These are phyloP conservation scores for Epinephelus fuscoguttatus DNA, from an alignment of 2,113 vertebrate species.

Conservation along the genomic window DNA sequence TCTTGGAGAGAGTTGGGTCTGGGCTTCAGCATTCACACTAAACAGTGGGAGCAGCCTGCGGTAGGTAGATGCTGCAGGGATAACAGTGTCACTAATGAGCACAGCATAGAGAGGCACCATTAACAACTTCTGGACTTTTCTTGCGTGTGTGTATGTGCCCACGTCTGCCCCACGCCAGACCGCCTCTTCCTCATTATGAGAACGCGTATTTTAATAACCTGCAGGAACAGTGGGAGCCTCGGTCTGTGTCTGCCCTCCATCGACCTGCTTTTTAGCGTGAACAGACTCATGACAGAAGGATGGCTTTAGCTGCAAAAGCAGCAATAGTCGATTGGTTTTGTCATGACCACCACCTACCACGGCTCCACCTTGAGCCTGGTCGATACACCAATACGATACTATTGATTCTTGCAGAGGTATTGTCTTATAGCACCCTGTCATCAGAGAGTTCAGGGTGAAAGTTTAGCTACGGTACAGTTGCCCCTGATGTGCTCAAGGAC, in stretches of 20 bases:
- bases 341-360: neutral
- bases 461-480: neutral
- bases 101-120: slow-evolving; percentile 10
- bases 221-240: neutral
- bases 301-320: neutral
- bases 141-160: neutral
- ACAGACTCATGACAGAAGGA: neutral
- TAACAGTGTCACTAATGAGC: slow-evolving; percentile 57
- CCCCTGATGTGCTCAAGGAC: neutral
- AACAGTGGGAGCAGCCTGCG: slow-evolving; percentile 22
- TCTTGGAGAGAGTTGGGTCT: neutral
- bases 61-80: slow-evolving; percentile 31
- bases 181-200: slow-evolving; percentile 23
- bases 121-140: slow-evolving; percentile 33
- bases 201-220: slow-evolving; percentile 35
- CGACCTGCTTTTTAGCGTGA: slow-evolving; percentile 5
- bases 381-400: neutral
- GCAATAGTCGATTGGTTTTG: neutral
- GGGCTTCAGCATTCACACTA: neutral
- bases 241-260: neutral
- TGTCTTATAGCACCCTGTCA: slow-evolving; percentile 13
- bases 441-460: neutral
- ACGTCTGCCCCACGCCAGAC: slow-evolving; percentile 11
- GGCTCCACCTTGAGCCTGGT: neutral
- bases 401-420: slow-evolving; percentile 27